These are phyloP conservation scores for Psylliodes chrysocephalus DNA, from an alignment of 2,888 invertebrate genomes.

Conservation along the genomic window DNA sequence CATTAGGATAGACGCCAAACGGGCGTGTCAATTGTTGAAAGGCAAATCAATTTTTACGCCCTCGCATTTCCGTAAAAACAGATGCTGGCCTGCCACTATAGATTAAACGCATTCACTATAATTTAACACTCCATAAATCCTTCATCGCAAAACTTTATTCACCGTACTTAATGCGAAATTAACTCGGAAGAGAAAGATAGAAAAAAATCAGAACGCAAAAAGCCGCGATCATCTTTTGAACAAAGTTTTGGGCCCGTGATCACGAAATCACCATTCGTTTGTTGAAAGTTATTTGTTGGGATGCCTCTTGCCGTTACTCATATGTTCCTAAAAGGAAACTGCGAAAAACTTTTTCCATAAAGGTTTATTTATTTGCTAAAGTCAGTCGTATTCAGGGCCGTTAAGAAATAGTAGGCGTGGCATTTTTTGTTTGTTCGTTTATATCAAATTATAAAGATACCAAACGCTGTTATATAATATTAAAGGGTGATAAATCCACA, in stretches of 20 bases:
- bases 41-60: too few species aligned
- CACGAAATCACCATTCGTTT: slow-evolving; percentile 16
- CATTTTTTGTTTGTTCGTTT: background rate
- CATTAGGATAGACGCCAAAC: too few species aligned
- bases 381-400: background rate
- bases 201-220: background rate
- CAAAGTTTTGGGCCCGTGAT: background rate
- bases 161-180: slow-evolving; percentile 1
- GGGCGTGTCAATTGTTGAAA: too few species aligned
- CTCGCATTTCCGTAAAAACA: too few species aligned
- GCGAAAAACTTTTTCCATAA: slow-evolving; percentile 19
- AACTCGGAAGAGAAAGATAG: background rate
- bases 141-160: background rate
- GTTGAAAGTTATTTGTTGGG: slow-evolving; percentile 3
- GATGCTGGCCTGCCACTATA: too few species aligned
- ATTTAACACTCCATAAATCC: background rate
- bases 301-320: slow-evolving; percentile 9
- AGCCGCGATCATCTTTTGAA: slow-evolving; percentile 11
- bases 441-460: background rate
- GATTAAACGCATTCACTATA: background rate
- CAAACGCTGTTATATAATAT: too few species aligned
- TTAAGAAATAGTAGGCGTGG: background rate
- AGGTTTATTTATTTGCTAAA: slow-evolving; percentile 16
- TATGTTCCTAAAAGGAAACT: slow-evolving; percentile 14
- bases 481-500: too few species aligned